Percentiles rank a stretch among this genome's conserved stretches.
Evolutionary conservation across 2,888 invertebrate species (phyloP).

Genomic region (Drosophila pegasa): DNA sequence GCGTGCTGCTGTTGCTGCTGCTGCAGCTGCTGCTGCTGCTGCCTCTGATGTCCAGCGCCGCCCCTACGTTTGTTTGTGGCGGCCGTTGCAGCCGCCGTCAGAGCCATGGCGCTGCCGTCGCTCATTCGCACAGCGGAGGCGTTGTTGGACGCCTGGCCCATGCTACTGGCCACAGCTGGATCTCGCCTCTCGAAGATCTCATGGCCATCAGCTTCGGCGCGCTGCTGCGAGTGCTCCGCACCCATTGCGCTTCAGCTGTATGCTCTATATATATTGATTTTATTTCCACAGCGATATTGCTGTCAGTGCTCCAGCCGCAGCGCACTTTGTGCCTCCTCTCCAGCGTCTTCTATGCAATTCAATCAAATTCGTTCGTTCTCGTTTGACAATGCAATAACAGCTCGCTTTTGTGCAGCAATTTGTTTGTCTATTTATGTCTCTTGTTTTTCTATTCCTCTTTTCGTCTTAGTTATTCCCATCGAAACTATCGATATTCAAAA

Average conservation of each 20-base stretch:
- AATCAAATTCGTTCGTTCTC: background rate
- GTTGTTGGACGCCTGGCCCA: slow-evolving; percentile 5
- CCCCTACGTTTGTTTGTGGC: slow-evolving; percentile 75
- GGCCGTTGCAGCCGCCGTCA: slow-evolving; percentile 60
- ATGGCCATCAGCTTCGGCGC: slow-evolving; percentile 75
- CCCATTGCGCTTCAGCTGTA: slow-evolving; percentile 85
- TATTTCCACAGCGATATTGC: slow-evolving; percentile 12
- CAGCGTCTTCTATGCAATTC: background rate
- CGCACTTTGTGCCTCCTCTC: background rate
- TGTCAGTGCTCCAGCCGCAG: background rate
- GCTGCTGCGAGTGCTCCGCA: slow-evolving; percentile 88
- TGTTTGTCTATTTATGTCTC: slow-evolving; percentile 23
- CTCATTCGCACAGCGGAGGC: slow-evolving; percentile 27
- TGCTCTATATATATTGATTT: slow-evolving; percentile 49
- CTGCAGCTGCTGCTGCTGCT: slow-evolving; percentile 45
- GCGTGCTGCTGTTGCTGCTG: slow-evolving; percentile 30
- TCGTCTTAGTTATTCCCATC: slow-evolving; percentile 1
- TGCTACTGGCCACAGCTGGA: background rate
- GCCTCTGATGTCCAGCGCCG: slow-evolving; percentile 29
- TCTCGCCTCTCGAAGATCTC: slow-evolving; percentile 76
- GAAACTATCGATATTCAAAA: slow-evolving; percentile 3
- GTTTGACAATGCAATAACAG: background rate
- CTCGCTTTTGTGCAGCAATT: background rate
- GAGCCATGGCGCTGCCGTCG: slow-evolving; percentile 50
- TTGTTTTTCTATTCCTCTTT: slow-evolving; percentile 5